Evolutionary conservation across 2,113 vertebrate species (phyloP), one percentile per base, ranked within the genome.

Genomic region (Crypturellus undulatus): DNA sequence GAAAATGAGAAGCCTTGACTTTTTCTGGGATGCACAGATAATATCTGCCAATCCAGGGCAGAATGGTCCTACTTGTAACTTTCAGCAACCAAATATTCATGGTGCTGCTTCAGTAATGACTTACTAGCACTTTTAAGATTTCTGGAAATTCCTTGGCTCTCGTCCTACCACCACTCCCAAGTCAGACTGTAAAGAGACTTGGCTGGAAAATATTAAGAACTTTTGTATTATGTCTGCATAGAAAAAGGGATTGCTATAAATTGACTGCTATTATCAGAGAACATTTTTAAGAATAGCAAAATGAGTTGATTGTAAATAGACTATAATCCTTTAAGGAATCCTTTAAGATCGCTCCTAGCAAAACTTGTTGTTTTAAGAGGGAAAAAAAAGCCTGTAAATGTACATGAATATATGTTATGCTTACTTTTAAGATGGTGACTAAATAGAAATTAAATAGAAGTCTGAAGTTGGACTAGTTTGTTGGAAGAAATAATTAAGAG

Each of bases 81-180:
- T 95, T 42, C 67, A 87, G 59, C 71, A 69, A 82, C 75, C 59
- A 87, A 79, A 51, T 73, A 77, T 54, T 94, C 88, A 36, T 75
- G 76, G 76, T 75, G 80, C 78, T 67, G 68, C 0, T 0, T 94
- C 79, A 89, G 71, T 77, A 92, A 64, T 69, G 70, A 93, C 85
- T 94, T 94, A 77, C 75, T 79, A 91, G 87, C 63, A 82, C 62
- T 92, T 47, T 95, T 49, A 90, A 63, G 71, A 92, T 85, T 91
- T 95, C 87, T 94, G 87, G 82, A 92, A 97, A 95, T 95, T 85
- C 94, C 91, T 95, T 95, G 95, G 93, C 96, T 91, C n/a, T 91
- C 67, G 54, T 93, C 82, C 89, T 89, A 13, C 83, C 94, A 63
- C 95, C 91, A 80, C 91, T 97, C 89, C 95, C 93, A 90, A 89